phyloP scores from a whole-genome alignment of 1,140 invertebrate genomes.

The Drosophila kanapiae region DNA sequence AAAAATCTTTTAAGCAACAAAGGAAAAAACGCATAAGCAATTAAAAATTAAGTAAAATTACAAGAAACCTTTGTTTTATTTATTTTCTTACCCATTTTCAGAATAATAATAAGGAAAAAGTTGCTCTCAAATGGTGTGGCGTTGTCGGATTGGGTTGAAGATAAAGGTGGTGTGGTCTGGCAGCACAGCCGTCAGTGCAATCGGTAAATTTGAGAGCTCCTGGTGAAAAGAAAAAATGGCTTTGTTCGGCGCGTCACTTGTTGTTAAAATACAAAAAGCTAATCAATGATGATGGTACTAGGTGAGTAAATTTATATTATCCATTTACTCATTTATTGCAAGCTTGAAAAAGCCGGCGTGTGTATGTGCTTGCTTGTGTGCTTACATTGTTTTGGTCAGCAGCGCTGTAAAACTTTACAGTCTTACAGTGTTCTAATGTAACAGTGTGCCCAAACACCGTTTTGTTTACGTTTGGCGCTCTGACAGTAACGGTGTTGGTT shows the following conservation, averaged over 20 bases:
- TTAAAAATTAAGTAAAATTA: not conserved
- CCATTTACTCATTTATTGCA: not conserved
- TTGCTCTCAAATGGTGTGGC: not conserved
- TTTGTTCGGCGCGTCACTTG: too few relatives aligned
- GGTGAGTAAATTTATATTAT: not conserved
- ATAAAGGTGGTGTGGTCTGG: not conserved
- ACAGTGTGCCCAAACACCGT: constrained; percentile 1
- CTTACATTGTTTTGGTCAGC: constrained; percentile 7
- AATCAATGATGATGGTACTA: not conserved
- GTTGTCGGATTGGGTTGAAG: not conserved
- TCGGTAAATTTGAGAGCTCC: not conserved
- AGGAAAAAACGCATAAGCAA: not conserved
- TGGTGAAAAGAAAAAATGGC: not conserved
- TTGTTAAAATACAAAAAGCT: not conserved
- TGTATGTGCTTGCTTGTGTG: constrained; percentile 9
- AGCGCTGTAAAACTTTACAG: constrained; percentile 5
- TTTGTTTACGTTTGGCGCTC: constrained; percentile 31
- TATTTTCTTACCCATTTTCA: not conserved
- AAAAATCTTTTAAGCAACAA: not conserved
- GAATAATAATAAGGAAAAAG: not conserved
- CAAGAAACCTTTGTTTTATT: not conserved
- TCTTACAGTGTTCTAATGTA: not conserved
- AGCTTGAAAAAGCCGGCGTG: constrained; percentile 5
- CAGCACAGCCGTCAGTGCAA: not conserved
- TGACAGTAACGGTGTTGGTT: constrained; percentile 24